Base-by-base conservation (phyloP, 2,113 vertebrate genomes). In the Crotalus viridis region DNA sequence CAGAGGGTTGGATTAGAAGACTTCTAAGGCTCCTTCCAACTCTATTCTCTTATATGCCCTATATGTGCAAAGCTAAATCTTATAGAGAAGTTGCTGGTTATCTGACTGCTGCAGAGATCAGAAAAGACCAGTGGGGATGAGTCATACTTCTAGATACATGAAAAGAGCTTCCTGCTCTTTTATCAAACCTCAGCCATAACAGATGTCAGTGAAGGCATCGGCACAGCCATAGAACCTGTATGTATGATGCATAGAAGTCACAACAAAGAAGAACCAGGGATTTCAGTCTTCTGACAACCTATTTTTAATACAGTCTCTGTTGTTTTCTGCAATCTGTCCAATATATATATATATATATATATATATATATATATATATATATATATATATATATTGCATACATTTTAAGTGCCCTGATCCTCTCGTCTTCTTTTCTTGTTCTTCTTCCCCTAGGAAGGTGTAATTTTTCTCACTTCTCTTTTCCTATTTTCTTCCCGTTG, bases 401-500 rank as follows among this genome's bases (percentile, higher is more conserved):
- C 46, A 94, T 91, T 94, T 85, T 95, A 91, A 95, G 89, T 87
- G 3, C 89, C 5, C 56, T 87, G 90, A 90, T 87, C 48, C 48
- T 2, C 91, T 89, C 85, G 94, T 94, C 95, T 95, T 95, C 93
- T 94, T 96, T 86, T 94, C 95, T 89, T 94, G 81, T 48, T 95
- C 43, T 43, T 43, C 43, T 43, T 43, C 43, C 85, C 91, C 90
- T 93, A 94, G 94, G 90, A 95, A 89, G 89, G 95, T 54, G 55
- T 93, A 4, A 69, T 96, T 95, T 51, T 97, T 94, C 93, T 96
- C 94, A 81, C 87, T 95, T 91, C 3, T 15, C 5, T 95, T 94
- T 95, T 64, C 39, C 64, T 89, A 90, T 96, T 97, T 94, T 94
- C 96, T 89, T 95, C 93, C 51, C 93, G 95, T 96, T 95, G 89